A percentile compares a stretch with the other conserved stretches of the same genome.
Evolutionary conservation across 2,113 vertebrate genomes (phyloP).

Genomic region (Riparia riparia): DNA sequence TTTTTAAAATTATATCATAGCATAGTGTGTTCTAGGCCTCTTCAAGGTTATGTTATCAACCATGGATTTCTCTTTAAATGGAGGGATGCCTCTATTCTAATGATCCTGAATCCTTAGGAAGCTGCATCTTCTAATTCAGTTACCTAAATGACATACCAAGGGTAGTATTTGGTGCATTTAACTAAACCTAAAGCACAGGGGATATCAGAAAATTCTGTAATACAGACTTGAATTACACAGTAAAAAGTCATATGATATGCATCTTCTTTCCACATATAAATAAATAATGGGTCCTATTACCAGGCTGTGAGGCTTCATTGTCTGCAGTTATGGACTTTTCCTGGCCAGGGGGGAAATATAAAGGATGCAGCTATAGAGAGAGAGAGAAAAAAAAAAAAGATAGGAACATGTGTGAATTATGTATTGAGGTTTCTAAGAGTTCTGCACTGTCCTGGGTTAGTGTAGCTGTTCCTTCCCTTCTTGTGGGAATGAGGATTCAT

Average conservation of each 20-base stretch:
- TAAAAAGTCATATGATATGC: not conserved
- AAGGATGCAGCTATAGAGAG: not conserved
- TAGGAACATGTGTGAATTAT: conserved; percentile 12
- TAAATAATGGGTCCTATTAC: conserved; percentile 1
- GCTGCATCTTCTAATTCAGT: not conserved
- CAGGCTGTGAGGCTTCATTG: conserved; percentile 19
- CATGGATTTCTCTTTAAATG: not conserved
- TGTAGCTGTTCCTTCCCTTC: not conserved
- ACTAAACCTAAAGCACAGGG: not conserved
- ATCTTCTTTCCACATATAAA: not conserved
- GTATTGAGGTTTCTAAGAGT: not conserved
- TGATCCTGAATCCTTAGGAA: not conserved
- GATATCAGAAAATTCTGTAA: not conserved
- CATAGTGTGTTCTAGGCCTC: not conserved
- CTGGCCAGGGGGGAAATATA: not conserved
- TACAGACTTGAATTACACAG: not conserved
- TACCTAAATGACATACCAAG: not conserved
- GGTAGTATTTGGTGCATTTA: not conserved
- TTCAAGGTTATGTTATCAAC: not conserved
- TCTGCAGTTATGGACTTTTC: not conserved
- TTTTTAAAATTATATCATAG: not conserved
- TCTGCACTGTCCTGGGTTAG: not conserved
- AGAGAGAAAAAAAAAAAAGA: not conserved
- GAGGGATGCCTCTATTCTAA: not conserved
- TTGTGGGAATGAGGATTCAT: not conserved